Percentiles rank a stretch among this genome's conserved stretches.
These are phyloP conservation scores for Nephotettix cincticeps DNA, from an alignment of 1,140 invertebrate species.

Conservation along the genomic window DNA sequence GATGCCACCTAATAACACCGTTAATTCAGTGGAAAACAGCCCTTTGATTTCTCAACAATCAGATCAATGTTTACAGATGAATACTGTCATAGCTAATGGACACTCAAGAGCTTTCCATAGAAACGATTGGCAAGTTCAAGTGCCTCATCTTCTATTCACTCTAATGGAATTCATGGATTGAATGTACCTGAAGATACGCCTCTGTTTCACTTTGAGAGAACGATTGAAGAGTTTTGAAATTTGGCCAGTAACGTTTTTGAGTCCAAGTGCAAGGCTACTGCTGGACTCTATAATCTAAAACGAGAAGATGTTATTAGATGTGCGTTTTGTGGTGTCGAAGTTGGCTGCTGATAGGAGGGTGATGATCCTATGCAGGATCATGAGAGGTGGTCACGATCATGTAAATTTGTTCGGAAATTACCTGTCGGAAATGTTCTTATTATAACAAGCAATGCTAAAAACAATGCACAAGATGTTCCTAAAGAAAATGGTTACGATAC, in stretches of 20 bases:
- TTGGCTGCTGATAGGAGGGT: conserved; percentile 74
- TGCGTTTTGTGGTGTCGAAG: conserved; percentile 81
- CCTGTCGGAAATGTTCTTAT: conserved; percentile 33
- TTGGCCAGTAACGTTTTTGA: conserved; percentile 39
- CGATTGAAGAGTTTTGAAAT: conserved; percentile 36
- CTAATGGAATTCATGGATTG: conserved; percentile 8
- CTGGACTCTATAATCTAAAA: conserved; percentile 69
- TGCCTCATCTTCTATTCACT: conserved; percentile 4
- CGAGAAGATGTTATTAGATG: conserved; percentile 74
- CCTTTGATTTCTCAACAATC: not conserved
- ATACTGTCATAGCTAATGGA: not conserved
- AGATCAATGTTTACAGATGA: not conserved
- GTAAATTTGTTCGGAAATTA: conserved; percentile 36
- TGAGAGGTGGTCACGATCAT: conserved; percentile 61
- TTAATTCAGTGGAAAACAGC: conserved; percentile 5
- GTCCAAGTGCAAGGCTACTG: conserved; percentile 35
- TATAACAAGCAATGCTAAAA: conserved; percentile 29
- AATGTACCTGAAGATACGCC: conserved; percentile 15
- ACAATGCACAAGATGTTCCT: conserved; percentile 42
- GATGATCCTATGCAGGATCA: conserved; percentile 84
- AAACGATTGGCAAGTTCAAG: not conserved
- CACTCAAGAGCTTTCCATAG: conserved; percentile 20
- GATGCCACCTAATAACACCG: conserved; percentile 32
- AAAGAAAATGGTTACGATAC: conserved; percentile 42
- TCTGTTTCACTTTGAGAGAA: conserved; percentile 29